Evolutionary conservation across 2,888 invertebrate genomes (phyloP).

Genomic region (Autographa pulchrina): DNA sequence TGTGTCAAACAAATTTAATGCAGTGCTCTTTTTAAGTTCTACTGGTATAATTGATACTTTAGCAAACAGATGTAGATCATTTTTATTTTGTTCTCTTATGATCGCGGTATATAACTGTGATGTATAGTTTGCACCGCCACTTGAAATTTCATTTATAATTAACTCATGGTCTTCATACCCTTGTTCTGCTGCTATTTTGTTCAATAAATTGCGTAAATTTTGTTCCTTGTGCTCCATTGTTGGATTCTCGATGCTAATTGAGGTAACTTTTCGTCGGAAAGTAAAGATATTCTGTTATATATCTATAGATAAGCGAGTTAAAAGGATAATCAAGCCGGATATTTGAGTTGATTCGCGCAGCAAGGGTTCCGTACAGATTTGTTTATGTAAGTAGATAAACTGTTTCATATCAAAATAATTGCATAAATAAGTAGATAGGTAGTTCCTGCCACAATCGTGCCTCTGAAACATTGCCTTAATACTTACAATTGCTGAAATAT

Average conservation of each 20-base stretch:
- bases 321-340: too few species aligned
- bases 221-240: slow-evolving; percentile 27
- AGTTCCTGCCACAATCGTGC: too few species aligned
- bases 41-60: slow-evolving; percentile 63
- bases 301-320: too few species aligned
- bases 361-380: too few species aligned
- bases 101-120: slow-evolving; percentile 66
- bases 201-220: slow-evolving; percentile 21
- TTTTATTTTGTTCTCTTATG: slow-evolving; percentile 56
- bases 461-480: too few species aligned
- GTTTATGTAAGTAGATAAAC: too few species aligned
- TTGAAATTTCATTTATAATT: slow-evolving; percentile 61
- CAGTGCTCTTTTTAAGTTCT: neutral
- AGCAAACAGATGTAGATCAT: slow-evolving; percentile 68
- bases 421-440: too few species aligned
- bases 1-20: slow-evolving; percentile 26
- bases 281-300: neutral
- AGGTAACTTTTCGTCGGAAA: neutral
- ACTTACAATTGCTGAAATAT: too few species aligned
- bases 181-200: slow-evolving; percentile 62
- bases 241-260: neutral
- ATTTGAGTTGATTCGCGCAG: too few species aligned
- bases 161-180: slow-evolving; percentile 59
- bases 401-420: too few species aligned
- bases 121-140: slow-evolving; percentile 73